Base-by-base conservation (phyloP, 2,888 invertebrate genomes). In the Orthonevra nobilis region DNA sequence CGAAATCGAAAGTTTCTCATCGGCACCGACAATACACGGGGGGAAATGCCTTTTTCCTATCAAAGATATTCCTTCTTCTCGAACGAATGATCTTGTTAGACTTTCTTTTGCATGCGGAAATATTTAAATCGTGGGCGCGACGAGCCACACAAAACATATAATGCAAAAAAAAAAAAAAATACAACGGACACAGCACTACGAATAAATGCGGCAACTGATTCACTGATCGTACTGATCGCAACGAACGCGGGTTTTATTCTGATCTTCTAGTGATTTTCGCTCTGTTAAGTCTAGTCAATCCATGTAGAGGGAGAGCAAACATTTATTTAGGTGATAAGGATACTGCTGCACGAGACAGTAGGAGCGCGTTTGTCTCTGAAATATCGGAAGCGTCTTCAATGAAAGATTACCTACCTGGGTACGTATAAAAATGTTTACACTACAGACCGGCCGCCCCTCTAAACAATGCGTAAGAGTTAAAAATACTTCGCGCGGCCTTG, bases 1-100 rank as follows among this genome's bases (percentile, higher is more conserved):
- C 90, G 91, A 86, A 91, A 91, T 83, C 90, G 90, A 87, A 90
- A 89, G 86, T 91, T 91, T 91, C 91, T 91, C 92, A 92, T 91
- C 84, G 86, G 85, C 88, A 89, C 88, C 83, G 81, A 73, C n/a
- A 14, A 26, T 32, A 15, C 48, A 40, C 60, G 7, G 34, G 52
- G 12, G 20, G n/a, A 30, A 23, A 5, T 4, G 23, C 5, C 23
- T 12, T 6, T 36, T 15, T 19, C 48, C 20, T 58, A 34, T 28
- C 5, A 61, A 52, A 48, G 63, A 61, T 61, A 69, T 54, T 19
- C 23, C 63, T 23, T 61, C 63, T 23, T 61, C 54, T 74, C 44
- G 61, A 60, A 74, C 52, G 10, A 1, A 17, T 23, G 7, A 19
- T 9, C 32, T 32, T 4, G 36, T n/a, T 38, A 26, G 52, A 10